These are phyloP conservation scores for Drosophila fungiperda DNA, from an alignment of 2,888 invertebrate genomes.

Conservation along the genomic window DNA sequence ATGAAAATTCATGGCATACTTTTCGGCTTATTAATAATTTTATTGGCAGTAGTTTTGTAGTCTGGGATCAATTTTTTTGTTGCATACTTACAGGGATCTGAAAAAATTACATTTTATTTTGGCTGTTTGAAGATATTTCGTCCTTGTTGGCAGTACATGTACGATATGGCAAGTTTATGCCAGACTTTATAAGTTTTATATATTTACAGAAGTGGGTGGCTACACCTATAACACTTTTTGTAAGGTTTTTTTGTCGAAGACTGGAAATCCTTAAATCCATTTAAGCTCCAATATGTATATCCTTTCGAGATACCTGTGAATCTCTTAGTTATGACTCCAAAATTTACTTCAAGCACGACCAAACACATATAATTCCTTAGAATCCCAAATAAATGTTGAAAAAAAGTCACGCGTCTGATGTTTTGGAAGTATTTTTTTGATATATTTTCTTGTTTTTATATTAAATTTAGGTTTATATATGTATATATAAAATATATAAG, in stretches of 20 bases:
- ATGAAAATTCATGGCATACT: not conserved
- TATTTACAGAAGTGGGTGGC: not conserved
- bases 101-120: not conserved
- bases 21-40: not conserved
- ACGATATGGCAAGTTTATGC: not conserved
- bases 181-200: not conserved
- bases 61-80: too few species aligned
- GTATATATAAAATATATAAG: constrained; percentile 73
- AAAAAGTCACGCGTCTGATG: not conserved
- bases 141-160: not conserved
- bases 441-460: constrained; percentile 48
- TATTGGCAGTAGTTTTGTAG: fast-evolving
- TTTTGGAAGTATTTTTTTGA: constrained; percentile 51
- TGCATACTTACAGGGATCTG: not conserved
- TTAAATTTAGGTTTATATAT: constrained; percentile 58
- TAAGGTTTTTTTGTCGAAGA: not conserved
- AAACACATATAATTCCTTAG: not conserved
- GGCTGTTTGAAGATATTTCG: not conserved
- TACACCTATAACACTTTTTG: not conserved
- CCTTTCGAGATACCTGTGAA: not conserved
- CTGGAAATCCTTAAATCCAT: not conserved
- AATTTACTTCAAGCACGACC: not conserved
- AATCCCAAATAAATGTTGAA: not conserved
- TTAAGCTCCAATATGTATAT: not conserved
- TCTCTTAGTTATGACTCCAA: too few species aligned